These are phyloP conservation scores for Diarsia dahlii DNA, from an alignment of 2,888 invertebrate species.

Conservation along the genomic window DNA sequence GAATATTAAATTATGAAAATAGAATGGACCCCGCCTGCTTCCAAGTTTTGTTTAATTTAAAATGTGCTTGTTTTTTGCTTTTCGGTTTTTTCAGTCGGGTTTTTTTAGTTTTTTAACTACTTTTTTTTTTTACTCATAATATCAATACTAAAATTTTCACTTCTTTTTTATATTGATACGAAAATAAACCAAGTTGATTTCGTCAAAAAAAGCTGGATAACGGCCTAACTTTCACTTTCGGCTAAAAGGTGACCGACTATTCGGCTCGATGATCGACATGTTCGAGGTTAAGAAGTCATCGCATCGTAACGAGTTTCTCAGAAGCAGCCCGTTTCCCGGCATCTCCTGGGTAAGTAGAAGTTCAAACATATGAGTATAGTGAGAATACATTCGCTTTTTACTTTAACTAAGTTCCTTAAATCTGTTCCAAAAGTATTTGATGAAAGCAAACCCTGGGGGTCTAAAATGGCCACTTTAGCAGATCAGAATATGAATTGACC, in stretches of 20 bases:
- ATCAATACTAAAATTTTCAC: not conserved
- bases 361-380: not conserved
- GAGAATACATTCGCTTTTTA: too few species aligned
- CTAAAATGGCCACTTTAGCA: too few species aligned
- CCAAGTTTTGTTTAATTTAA: too few species aligned
- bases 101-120: too few species aligned
- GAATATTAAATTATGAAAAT: too few species aligned
- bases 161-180: not conserved
- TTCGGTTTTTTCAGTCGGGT: too few species aligned
- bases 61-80: too few species aligned
- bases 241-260: not conserved
- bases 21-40: too few species aligned
- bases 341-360: not conserved
- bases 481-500: too few species aligned
- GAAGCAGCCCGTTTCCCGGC: not conserved
- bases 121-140: not conserved
- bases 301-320: not conserved
- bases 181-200: not conserved
- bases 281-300: not conserved
- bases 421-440: too few species aligned
- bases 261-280: not conserved
- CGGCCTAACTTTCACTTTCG: not conserved
- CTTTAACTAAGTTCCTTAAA: too few species aligned
- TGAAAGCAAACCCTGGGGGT: too few species aligned
- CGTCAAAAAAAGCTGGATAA: not conserved